Percentiles rank a stretch among this genome's conserved stretches.
These are phyloP conservation scores for Poeciliopsis turrubarensis DNA, from an alignment of 2,113 vertebrate species.

Conservation along the genomic window DNA sequence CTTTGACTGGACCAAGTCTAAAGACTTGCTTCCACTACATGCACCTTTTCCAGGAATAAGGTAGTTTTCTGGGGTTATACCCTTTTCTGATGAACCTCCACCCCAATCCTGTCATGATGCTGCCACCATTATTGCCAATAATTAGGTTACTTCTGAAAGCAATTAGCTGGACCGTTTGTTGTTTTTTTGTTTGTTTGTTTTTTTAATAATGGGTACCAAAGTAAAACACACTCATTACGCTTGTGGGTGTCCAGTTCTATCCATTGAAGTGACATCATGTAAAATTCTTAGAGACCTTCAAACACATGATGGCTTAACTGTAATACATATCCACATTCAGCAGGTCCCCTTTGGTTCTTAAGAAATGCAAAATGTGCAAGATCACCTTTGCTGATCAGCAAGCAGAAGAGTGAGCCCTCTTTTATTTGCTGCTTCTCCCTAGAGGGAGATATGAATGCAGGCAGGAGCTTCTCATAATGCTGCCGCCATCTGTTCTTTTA, in stretches of 20 bases:
- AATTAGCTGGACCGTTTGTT: neutral
- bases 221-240: neutral
- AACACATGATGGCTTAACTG: neutral
- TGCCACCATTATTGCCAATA: neutral
- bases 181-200: too few relatives aligned
- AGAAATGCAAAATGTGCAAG: slow-evolving; percentile 28
- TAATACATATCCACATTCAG: neutral
- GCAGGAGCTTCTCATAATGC: slow-evolving; percentile 66
- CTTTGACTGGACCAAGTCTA: neutral
- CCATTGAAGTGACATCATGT: neutral
- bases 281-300: neutral
- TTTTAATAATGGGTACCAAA: neutral
- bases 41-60: neutral
- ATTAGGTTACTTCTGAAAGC: neutral
- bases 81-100: neutral
- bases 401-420: slow-evolving; percentile 51
- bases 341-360: neutral
- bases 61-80: neutral
- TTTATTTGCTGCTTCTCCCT: slow-evolving; percentile 47
- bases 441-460: slow-evolving; percentile 64
- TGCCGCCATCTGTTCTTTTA: slow-evolving; percentile 73
- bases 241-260: neutral
- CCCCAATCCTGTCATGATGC: too few relatives aligned
- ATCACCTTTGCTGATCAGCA: slow-evolving; percentile 53
- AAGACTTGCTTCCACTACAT: neutral